Evolutionary conservation across 2,888 invertebrate species (phyloP).

Genomic region (Himalopsyche kuldschensis): DNA sequence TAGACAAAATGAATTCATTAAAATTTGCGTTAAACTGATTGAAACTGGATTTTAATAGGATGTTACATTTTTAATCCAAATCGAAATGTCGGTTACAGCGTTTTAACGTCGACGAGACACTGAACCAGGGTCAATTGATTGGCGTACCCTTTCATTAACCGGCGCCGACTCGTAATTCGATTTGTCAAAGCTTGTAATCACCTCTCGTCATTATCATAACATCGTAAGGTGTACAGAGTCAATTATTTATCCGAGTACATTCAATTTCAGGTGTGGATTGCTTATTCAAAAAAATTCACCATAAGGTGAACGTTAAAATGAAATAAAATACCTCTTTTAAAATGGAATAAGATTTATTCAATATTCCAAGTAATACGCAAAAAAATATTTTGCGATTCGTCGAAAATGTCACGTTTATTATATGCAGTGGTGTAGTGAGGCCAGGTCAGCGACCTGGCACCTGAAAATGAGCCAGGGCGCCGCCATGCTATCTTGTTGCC

Average conservation of each 20-base stretch:
- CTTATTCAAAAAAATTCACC: background rate
- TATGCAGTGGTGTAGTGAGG: no score
- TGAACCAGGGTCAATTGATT: background rate
- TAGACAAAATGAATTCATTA: background rate
- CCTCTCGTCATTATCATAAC: background rate
- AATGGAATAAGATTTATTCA: no score
- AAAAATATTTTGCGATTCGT: no score
- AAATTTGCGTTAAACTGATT: background rate
- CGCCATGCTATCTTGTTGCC: no score
- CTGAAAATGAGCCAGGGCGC: no score
- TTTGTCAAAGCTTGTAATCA: conserved; percentile 7
- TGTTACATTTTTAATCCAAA: background rate
- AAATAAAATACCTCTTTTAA: background rate
- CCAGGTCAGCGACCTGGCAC: no score
- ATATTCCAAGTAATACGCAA: no score
- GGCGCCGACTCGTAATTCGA: background rate
- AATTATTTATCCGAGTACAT: background rate
- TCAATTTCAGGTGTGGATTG: background rate
- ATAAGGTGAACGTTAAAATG: background rate
- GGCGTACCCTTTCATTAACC: background rate
- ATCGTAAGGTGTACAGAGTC: background rate
- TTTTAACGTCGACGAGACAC: background rate
- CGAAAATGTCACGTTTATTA: no score
- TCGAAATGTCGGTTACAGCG: background rate
- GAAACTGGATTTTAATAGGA: background rate